Evolutionary conservation across 2,113 vertebrate genomes (phyloP).

Genomic region (Tetraodon nigroviridis): DNA sequence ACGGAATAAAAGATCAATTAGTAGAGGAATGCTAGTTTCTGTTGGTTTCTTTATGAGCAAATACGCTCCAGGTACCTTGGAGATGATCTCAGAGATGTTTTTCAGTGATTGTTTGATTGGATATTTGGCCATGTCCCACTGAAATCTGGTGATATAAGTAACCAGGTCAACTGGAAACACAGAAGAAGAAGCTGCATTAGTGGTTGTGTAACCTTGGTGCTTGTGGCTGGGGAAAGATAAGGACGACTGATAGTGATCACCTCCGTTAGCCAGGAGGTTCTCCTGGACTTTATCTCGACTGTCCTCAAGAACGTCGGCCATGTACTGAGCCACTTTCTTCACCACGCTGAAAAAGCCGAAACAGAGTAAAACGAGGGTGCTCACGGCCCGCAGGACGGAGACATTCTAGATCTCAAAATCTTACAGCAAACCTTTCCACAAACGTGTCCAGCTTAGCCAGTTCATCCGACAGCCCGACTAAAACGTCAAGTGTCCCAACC

Average conservation of each 20-base stretch:
- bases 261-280: conserved; percentile 95
- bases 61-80: conserved; percentile 77
- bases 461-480: conserved; percentile 96
- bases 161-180: conserved; percentile 86
- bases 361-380: neutral
- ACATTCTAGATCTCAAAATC: neutral
- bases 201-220: no score
- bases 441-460: conserved; percentile 94
- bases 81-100: conserved; percentile 98
- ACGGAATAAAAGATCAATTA: neutral
- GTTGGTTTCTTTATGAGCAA: no score
- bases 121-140: conserved; percentile 99
- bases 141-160: conserved; percentile 95
- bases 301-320: conserved; percentile 97
- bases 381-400: neutral
- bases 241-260: conserved; percentile 63
- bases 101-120: conserved; percentile 99
- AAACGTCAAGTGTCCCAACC: conserved; percentile 95
- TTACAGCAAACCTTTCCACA: conserved; percentile 82
- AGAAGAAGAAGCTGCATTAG: neutral
- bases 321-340: conserved; percentile 98
- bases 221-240: neutral
- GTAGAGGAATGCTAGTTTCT: no score
- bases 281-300: conserved; percentile 98
- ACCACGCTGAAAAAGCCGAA: conserved; percentile 80